Conservation (phyloP, 2,888 invertebrate genomes). For the Hyposoter didymator region DNA sequence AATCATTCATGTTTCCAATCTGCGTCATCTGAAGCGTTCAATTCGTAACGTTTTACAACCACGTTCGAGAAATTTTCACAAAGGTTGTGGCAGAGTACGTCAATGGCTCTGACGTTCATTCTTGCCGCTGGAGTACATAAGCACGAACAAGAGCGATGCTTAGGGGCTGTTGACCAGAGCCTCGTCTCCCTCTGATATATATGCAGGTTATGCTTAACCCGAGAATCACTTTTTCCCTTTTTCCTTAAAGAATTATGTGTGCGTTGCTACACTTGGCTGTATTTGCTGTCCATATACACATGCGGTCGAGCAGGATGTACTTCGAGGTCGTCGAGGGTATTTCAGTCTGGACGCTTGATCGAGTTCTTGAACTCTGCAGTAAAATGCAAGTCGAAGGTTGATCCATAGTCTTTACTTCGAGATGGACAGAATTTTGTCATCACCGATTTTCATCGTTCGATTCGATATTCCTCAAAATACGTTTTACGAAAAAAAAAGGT, state of each 20-base stretch:
- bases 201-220: constrained; percentile 18
- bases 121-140: not conserved
- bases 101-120: constrained; percentile 30
- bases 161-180: constrained; percentile 34
- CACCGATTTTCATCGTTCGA: not conserved
- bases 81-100: not conserved
- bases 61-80: not conserved
- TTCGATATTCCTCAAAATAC: not conserved
- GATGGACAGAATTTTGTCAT: not conserved
- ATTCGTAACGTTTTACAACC: not conserved
- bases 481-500: not conserved
- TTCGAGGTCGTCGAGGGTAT: constrained; percentile 57
- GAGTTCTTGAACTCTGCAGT: constrained; percentile 53
- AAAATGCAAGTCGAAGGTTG: constrained; percentile 42
- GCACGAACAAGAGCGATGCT: constrained; percentile 36
- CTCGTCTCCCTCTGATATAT: constrained; percentile 12
- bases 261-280: not conserved
- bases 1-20: not conserved
- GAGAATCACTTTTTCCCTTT: constrained; percentile 17
- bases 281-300: constrained; percentile 1
- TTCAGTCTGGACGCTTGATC: constrained; percentile 54
- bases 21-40: not conserved
- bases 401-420: constrained; percentile 29
- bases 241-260: constrained; percentile 32
- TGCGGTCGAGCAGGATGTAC: constrained; percentile 60